Percentiles rank a stretch among this genome's conserved stretches.
Conservation (phyloP, 2,113 vertebrate genomes). For the Alaudala cheleensis region DNA sequence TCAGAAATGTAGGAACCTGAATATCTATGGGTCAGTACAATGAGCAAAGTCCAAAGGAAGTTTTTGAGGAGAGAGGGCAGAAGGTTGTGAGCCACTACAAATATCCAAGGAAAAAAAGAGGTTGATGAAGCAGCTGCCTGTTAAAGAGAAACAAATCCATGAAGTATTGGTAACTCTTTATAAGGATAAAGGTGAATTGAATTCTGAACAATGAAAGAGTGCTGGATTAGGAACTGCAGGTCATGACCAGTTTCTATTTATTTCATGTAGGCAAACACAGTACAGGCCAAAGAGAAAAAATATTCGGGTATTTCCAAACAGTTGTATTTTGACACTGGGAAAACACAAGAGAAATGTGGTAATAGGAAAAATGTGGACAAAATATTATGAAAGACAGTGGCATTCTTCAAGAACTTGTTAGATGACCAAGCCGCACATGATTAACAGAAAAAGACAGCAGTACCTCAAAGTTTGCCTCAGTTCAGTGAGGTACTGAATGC, state of each 20-base stretch:
- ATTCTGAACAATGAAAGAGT: neutral
- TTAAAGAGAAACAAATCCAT: neutral
- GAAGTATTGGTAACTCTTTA: neutral
- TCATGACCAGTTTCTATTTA: neutral
- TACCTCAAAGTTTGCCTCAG: neutral
- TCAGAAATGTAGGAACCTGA: neutral
- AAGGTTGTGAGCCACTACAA: neutral
- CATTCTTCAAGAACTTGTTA: neutral
- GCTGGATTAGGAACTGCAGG: neutral
- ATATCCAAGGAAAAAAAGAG: neutral
- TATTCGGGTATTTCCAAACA: neutral
- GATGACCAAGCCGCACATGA: neutral
- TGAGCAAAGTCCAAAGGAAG: neutral
- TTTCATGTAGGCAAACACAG: neutral
- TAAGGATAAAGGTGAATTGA: neutral
- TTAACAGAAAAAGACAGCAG: neutral
- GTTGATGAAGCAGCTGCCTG: neutral
- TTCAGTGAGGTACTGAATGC: neutral
- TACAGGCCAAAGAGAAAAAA: neutral
- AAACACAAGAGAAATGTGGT: neutral
- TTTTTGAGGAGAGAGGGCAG: neutral
- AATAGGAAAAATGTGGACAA: neutral
- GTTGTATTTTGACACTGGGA: neutral
- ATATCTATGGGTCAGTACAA: neutral
- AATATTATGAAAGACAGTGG: neutral